Conservation (phyloP, 2,888 invertebrate species). For the Xanthorhoe spadicearia region DNA sequence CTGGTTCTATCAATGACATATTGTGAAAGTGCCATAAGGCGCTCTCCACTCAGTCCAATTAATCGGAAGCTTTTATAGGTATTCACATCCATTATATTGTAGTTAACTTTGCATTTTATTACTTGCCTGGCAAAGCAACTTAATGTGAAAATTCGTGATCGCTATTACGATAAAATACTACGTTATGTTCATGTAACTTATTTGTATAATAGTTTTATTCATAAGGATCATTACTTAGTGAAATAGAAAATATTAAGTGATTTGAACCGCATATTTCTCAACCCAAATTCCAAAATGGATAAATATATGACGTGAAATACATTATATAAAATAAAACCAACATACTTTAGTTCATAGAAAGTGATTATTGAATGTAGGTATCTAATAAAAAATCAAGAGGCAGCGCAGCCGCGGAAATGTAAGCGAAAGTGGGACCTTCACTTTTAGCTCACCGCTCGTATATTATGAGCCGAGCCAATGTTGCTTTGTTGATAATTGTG, state of each 20-base stretch:
- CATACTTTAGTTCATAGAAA: conserved; percentile 51
- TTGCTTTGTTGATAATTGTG: conserved; percentile 20
- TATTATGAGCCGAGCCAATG: conserved; percentile 9
- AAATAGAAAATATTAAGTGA: not conserved
- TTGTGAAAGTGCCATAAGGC: conserved; percentile 44
- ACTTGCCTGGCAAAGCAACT: not conserved
- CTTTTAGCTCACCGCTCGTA: conserved; percentile 55
- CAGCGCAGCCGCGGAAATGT: conserved; percentile 48
- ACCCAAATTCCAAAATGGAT: not conserved
- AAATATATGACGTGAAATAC: not conserved
- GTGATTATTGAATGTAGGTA: conserved; percentile 50
- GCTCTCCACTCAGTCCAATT: conserved; percentile 20
- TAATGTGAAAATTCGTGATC: conserved; percentile 3
- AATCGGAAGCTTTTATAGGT: conserved; percentile 7
- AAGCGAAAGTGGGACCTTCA: conserved; percentile 74
- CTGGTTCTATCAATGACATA: conserved; percentile 25
- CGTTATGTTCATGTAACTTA: conserved; percentile 1
- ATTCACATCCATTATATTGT: not conserved
- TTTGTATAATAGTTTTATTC: not conserved
- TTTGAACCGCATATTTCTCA: not conserved
- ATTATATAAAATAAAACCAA: not conserved
- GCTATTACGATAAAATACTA: conserved; percentile 3
- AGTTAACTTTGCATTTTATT: not conserved
- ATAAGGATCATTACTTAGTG: not conserved
- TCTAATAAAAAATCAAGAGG: conserved; percentile 49